Evolutionary conservation across 1,140 invertebrate species (phyloP).

Genomic region (Scaptomyza pallida): DNA sequence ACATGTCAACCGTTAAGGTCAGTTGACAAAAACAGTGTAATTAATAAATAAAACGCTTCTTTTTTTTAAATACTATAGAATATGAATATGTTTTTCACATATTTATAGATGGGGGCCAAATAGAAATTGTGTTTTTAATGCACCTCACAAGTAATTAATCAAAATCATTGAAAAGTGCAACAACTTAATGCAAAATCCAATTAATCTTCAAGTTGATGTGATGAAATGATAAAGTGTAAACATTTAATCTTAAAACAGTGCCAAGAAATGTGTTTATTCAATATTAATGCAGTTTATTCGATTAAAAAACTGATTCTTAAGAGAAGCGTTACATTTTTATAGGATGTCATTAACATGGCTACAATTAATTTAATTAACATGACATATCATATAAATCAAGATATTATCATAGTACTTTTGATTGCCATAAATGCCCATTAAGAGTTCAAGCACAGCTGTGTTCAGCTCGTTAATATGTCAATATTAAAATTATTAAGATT

Average conservation of each 20-base stretch:
- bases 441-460: constrained; percentile 58
- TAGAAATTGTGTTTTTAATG: background rate
- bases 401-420: constrained; percentile 2
- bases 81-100: background rate
- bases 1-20: constrained; percentile 15
- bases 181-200: constrained; percentile 4
- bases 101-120: background rate
- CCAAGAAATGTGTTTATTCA: too few relatives aligned
- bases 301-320: too few relatives aligned
- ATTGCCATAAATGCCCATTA: constrained; percentile 38
- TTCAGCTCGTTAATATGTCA: constrained; percentile 60
- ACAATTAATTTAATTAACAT: background rate
- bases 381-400: constrained; percentile 20
- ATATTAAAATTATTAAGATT: constrained; percentile 65
- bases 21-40: background rate
- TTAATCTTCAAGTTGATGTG: constrained; percentile 13
- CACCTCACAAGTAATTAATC: constrained; percentile 13
- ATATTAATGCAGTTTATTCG: background rate
- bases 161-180: constrained; percentile 7
- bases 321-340: too few relatives aligned
- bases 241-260: constrained; percentile 1
- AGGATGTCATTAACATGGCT: background rate
- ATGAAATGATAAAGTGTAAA: constrained; percentile 8
- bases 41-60: background rate
- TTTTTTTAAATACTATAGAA: background rate